These are phyloP conservation scores for Unio pictorum DNA, from an alignment of 2,888 invertebrate genomes.

Conservation along the genomic window DNA sequence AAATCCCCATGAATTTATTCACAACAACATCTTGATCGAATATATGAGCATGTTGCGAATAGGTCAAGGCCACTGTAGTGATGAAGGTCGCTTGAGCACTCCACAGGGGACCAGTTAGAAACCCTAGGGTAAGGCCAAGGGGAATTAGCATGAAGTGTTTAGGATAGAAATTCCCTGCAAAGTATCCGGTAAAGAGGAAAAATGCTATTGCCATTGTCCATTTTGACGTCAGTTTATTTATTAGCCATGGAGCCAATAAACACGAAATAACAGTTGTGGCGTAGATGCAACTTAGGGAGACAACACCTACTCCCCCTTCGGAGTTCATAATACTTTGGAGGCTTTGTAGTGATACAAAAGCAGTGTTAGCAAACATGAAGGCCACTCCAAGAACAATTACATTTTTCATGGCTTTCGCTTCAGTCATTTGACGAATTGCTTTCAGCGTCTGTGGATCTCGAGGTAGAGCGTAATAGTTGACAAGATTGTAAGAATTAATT, in stretches of 20 bases:
- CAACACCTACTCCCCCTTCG: conserved; percentile 59
- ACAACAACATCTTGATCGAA: conserved; percentile 58
- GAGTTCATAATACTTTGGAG: conserved; percentile 65
- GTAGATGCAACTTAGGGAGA: conserved; percentile 66
- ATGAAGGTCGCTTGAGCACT: conserved; percentile 67
- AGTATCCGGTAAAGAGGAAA: conserved; percentile 59
- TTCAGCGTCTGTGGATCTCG: conserved; percentile 40
- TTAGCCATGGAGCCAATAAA: conserved; percentile 65
- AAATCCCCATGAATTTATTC: conserved; percentile 67
- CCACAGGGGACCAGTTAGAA: conserved; percentile 66
- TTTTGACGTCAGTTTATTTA: conserved; percentile 62
- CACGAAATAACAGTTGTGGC: conserved; percentile 65
- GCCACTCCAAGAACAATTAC: conserved; percentile 61
- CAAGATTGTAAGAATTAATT: conserved; percentile 51
- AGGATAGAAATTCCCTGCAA: conserved; percentile 66
- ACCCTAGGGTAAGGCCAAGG: conserved; percentile 58
- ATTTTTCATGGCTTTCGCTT: conserved; percentile 61
- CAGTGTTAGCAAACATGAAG: conserved; percentile 67
- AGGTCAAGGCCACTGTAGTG: conserved; percentile 63
- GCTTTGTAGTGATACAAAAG: conserved; percentile 65
- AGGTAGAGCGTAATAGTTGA: conserved; percentile 51
- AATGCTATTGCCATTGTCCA: conserved; percentile 66
- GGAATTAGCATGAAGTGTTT: conserved; percentile 62
- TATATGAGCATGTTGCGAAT: conserved; percentile 57
- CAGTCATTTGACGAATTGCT: conserved; percentile 53